Evolutionary conservation across 2,113 vertebrate genomes (phyloP).

Genomic region (Heterotis niloticus): DNA sequence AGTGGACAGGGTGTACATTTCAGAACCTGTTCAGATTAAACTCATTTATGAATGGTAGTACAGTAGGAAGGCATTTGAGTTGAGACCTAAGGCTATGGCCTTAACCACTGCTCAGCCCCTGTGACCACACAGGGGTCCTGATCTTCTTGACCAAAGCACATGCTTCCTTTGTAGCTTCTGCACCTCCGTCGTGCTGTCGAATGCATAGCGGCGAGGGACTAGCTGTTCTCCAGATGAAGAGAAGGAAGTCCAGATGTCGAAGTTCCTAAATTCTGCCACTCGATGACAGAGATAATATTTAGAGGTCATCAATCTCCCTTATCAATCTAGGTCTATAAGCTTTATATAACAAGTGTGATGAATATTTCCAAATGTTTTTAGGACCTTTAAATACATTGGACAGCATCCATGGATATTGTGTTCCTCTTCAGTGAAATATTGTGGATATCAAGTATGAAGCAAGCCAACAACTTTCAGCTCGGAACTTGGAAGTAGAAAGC

Average conservation of each 20-base stretch:
- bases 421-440: conserved; percentile 25
- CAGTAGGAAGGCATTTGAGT: no score
- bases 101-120: no score
- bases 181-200: not conserved
- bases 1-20: no score
- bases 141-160: not conserved
- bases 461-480: not conserved
- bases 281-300: not conserved
- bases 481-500: not conserved
- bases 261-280: not conserved
- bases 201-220: not conserved
- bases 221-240: conserved; percentile 18
- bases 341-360: conserved; percentile 12
- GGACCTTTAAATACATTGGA: conserved; percentile 24
- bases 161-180: not conserved
- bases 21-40: no score
- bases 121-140: not conserved
- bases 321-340: conserved; percentile 1
- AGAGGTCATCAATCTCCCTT: not conserved
- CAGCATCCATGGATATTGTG: conserved; percentile 18
- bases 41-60: no score
- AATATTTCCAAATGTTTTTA: conserved; percentile 7
- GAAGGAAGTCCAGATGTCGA: not conserved
- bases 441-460: conserved; percentile 12
- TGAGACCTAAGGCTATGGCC: no score